phyloP scores from a whole-genome alignment of 2,113 vertebrate genomes.

The Motacilla tschutschensis region DNA sequence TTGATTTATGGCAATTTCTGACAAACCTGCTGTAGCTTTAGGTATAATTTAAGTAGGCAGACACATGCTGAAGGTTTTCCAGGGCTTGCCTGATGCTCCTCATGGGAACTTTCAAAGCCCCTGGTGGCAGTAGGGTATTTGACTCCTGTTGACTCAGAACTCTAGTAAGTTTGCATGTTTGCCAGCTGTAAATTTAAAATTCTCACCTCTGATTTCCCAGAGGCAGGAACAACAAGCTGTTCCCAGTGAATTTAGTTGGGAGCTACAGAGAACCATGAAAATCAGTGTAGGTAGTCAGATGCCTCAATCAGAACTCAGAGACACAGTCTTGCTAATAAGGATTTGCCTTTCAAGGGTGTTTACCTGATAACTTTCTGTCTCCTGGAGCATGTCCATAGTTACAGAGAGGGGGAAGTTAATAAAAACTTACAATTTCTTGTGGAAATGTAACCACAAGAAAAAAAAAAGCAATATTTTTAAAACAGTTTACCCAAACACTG shows the following conservation, averaged over 20 bases:
- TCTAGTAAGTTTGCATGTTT: not conserved
- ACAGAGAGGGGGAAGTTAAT: not conserved
- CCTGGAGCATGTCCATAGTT: not conserved
- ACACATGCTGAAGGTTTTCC: not conserved
- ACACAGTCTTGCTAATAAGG: not conserved
- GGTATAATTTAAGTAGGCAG: not conserved
- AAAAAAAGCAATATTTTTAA: not conserved
- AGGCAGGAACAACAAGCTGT: not conserved
- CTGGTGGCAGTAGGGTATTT: accelerated
- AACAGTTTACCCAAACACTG: not conserved
- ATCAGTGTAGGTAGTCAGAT: not conserved
- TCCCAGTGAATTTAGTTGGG: not conserved
- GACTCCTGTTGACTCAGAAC: not conserved
- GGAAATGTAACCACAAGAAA: not conserved
- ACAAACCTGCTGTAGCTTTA: not conserved
- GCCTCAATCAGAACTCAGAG: not conserved
- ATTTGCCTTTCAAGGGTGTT: not conserved
- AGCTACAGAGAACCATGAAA: not conserved
- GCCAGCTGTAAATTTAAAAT: not conserved
- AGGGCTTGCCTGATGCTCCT: not conserved
- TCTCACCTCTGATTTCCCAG: not conserved
- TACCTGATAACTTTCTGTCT: not conserved
- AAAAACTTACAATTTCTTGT: not conserved
- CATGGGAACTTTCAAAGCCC: not conserved
- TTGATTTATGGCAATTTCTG: not conserved